Evolutionary conservation across 2,113 vertebrate genomes (phyloP).

Genomic region (Callocephalon fimbriatum): DNA sequence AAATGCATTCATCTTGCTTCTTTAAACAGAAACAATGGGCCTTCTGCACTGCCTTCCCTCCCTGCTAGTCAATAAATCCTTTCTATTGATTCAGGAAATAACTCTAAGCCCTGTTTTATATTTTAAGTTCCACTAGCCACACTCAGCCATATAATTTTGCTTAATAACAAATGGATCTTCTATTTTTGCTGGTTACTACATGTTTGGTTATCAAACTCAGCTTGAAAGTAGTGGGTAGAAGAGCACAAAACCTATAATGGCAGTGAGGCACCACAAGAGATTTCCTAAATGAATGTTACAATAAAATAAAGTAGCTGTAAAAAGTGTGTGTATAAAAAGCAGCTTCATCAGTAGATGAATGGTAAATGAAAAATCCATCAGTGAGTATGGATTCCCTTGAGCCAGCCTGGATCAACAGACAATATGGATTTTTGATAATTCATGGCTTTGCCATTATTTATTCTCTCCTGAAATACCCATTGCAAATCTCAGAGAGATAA

Average conservation of each 20-base stretch:
- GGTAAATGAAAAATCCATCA: conserved; percentile 72
- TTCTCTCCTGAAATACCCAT: conserved; percentile 67
- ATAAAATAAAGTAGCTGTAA: conserved; percentile 55
- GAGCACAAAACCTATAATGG: conserved; percentile 49
- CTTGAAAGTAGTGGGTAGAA: conserved; percentile 48
- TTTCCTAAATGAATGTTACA: conserved; percentile 69
- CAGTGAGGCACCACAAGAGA: conserved; percentile 38
- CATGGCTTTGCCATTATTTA: conserved; percentile 67
- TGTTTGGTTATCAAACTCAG: conserved; percentile 71
- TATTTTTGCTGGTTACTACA: conserved; percentile 63
- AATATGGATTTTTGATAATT: conserved; percentile 79
- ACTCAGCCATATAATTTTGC: conserved; percentile 68
- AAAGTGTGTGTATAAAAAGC: conserved; percentile 55
- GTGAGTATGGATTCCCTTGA: conserved; percentile 67
- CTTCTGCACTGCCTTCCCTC: conserved; percentile 57
- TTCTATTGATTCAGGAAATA: conserved; percentile 74
- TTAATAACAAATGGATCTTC: conserved; percentile 71
- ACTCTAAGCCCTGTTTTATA: conserved; percentile 73
- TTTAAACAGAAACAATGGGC: conserved; percentile 70
- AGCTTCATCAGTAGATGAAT: conserved; percentile 69
- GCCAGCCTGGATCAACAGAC: conserved; percentile 66
- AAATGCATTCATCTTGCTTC: conserved; percentile 74
- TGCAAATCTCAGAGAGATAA: conserved; percentile 75
- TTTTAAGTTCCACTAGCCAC: conserved; percentile 69
- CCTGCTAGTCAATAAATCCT: conserved; percentile 67